phyloP scores from a whole-genome alignment of 1,140 invertebrate genomes.

The Bombus affinis region DNA sequence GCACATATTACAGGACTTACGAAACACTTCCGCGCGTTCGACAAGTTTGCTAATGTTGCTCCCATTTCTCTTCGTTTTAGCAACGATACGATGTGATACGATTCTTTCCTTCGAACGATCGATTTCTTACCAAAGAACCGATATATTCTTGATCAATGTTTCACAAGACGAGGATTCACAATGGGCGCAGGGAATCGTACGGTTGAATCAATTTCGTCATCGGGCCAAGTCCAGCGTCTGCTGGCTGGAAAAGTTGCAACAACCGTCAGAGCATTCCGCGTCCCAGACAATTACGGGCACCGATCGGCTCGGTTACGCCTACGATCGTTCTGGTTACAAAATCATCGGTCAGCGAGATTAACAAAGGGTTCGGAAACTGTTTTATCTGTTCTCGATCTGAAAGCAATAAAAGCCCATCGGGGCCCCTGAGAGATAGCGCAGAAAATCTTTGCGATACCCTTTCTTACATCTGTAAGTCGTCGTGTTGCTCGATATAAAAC shows the following conservation, averaged over 20 bases:
- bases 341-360: slow-evolving; percentile 65
- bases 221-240: not conserved
- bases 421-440: not conserved
- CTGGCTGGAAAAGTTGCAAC: slow-evolving; percentile 64
- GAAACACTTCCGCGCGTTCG: slow-evolving; percentile 29
- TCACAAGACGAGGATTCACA: slow-evolving; percentile 19
- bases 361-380: slow-evolving; percentile 64
- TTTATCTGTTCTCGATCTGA: slow-evolving; percentile 62
- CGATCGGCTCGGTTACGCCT: slow-evolving; percentile 66
- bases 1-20: slow-evolving; percentile 12
- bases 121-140: too few species aligned
- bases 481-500: slow-evolving; percentile 33
- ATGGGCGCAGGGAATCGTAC: not conserved
- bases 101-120: not conserved
- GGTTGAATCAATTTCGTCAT: slow-evolving; percentile 62
- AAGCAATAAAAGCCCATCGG: slow-evolving; percentile 51
- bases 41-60: slow-evolving; percentile 6
- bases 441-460: slow-evolving; percentile 19
- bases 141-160: not conserved
- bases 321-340: slow-evolving; percentile 68
- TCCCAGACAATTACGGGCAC: slow-evolving; percentile 68
- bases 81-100: not conserved
- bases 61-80: not conserved
- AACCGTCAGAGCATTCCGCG: slow-evolving; percentile 58
- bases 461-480: not conserved